phyloP scores from a whole-genome alignment of 2,797 vertebrate genomes.

The Tadarida brasiliensis region DNA sequence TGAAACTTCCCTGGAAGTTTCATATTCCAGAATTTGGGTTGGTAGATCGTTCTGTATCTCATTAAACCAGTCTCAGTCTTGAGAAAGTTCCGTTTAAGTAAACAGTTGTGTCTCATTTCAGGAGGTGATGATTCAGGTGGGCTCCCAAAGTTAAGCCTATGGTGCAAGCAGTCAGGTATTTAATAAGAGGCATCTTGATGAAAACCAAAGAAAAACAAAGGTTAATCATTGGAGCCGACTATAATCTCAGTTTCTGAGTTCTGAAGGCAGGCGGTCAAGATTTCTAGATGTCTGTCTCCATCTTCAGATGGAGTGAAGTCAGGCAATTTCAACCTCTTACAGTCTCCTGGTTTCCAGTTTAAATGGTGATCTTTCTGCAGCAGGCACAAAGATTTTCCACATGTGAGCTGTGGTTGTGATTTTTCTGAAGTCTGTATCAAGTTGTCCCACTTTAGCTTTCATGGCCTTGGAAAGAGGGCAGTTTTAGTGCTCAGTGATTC shows the following conservation, averaged over 20 bases:
- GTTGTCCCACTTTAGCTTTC: not conserved
- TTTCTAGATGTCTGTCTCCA: not conserved
- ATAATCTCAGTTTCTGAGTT: not conserved
- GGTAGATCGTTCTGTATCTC: not conserved
- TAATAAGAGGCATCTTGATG: not conserved
- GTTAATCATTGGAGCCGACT: not conserved
- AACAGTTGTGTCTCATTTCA: not conserved
- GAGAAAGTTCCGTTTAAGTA: not conserved
- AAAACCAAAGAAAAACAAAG: not conserved
- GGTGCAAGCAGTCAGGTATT: not conserved
- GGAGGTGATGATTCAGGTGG: not conserved
- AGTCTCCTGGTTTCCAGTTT: not conserved
- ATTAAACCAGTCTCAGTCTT: not conserved
- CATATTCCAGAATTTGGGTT: not conserved
- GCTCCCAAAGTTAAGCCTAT: not conserved
- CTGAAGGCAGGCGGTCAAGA: not conserved
- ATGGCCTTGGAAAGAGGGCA: not conserved
- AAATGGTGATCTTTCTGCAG: not conserved
- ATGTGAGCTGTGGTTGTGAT: not conserved
- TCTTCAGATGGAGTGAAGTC: not conserved
- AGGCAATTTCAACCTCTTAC: not conserved
- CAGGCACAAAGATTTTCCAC: not conserved
- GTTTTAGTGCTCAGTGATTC: not conserved
- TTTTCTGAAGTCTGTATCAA: not conserved
- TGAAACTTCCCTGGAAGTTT: not conserved